phyloP scores from a whole-genome alignment of 2,888 invertebrate species.

The Eupithecia tripunctaria region DNA sequence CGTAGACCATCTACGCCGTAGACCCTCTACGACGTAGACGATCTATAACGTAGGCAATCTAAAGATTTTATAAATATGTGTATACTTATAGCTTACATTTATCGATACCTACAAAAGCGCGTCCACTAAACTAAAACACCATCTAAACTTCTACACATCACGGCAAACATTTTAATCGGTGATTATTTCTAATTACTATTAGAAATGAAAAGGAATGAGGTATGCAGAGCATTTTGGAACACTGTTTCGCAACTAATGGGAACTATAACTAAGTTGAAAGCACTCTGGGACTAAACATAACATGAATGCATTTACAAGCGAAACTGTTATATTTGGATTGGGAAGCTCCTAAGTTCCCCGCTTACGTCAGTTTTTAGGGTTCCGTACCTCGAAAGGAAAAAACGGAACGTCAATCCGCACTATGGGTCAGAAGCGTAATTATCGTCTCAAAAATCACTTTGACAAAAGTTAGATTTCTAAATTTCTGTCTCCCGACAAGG shows the following conservation, averaged over 20 bases:
- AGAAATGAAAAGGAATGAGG: conserved; percentile 51
- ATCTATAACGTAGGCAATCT: not conserved
- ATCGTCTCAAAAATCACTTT: too few relatives aligned
- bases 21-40: not conserved
- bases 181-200: conserved; percentile 1
- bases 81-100: not conserved
- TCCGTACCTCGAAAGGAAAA: too few relatives aligned
- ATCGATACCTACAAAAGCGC: not conserved
- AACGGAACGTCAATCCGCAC: too few relatives aligned
- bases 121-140: not conserved
- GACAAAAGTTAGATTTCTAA: too few relatives aligned
- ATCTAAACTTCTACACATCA: not conserved
- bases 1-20: not conserved
- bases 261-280: not conserved
- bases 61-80: not conserved
- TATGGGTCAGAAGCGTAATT: too few relatives aligned
- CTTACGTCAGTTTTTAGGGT: not conserved
- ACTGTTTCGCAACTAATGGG: conserved; percentile 26
- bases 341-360: not conserved
- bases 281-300: not conserved
- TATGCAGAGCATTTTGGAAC: conserved; percentile 43
- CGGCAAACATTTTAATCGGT: not conserved
- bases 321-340: not conserved
- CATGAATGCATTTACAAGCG: not conserved
- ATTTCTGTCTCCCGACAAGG: too few relatives aligned